A percentile compares a stretch with the other conserved stretches of the same genome.
Conservation (phyloP, 2,888 invertebrate species). For the Petrolisthes manimaculis region DNA sequence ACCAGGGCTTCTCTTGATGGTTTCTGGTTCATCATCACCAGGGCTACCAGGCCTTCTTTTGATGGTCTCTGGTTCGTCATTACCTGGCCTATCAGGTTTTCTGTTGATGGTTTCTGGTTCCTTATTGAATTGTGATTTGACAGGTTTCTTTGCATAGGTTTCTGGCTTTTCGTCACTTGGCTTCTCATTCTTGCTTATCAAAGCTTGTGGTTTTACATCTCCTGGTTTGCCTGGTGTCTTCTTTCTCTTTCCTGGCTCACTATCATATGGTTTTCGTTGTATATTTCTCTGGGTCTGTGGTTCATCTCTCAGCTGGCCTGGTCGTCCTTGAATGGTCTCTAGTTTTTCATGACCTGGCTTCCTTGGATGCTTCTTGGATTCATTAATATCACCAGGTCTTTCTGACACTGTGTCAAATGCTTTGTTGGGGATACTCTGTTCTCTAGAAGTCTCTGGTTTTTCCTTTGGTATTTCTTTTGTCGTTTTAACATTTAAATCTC, state of each 20-base stretch:
- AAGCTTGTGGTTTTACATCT: constrained; percentile 10
- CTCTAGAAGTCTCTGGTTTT: neutral
- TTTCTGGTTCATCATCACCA: constrained; percentile 16
- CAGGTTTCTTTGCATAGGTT: constrained; percentile 11
- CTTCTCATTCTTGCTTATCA: neutral
- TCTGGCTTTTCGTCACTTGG: constrained; percentile 22
- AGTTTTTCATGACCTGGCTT: constrained; percentile 10
- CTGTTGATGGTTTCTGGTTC: constrained; percentile 34
- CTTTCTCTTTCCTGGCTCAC: constrained; percentile 3
- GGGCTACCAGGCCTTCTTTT: constrained; percentile 14
- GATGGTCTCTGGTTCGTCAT: constrained; percentile 12
- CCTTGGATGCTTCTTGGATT: constrained; percentile 13
- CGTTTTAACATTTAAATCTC: too few species aligned
- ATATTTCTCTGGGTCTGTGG: constrained; percentile 30
- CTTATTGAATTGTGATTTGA: neutral
- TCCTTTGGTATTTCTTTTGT: neutral
- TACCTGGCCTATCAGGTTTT: constrained; percentile 14
- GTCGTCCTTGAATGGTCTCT: neutral
- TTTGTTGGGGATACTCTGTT: neutral
- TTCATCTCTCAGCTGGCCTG: neutral
- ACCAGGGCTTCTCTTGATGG: constrained; percentile 12
- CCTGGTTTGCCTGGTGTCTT: constrained; percentile 20
- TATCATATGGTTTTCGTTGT: neutral
- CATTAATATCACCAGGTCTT: neutral
- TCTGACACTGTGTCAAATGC: neutral